phyloP scores from a whole-genome alignment of 2,113 vertebrate species.

The Phaethornis superciliosus region DNA sequence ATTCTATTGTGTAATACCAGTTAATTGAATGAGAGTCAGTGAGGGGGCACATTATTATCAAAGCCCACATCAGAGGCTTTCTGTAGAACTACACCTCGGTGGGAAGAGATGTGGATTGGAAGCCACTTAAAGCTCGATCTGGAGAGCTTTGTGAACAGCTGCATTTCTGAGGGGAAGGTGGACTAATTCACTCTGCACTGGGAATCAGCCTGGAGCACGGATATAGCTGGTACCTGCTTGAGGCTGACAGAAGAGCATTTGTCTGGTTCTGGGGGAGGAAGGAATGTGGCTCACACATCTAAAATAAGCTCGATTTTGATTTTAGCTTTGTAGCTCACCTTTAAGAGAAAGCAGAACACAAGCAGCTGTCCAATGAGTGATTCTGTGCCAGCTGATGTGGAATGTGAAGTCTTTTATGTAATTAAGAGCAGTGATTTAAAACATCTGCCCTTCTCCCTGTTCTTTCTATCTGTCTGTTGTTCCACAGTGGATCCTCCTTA shows the following conservation, averaged over 20 bases:
- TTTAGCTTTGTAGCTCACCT: conserved; percentile 26
- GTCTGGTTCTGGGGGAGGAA: background rate
- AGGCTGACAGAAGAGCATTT: background rate
- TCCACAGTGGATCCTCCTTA: background rate
- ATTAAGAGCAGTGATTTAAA: conserved; percentile 29
- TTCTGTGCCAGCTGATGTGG: conserved; percentile 32
- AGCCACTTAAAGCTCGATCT: background rate
- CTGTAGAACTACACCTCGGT: background rate
- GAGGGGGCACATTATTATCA: background rate
- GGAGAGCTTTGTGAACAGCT: background rate
- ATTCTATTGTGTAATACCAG: background rate
- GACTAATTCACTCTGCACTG: rapidly evolving
- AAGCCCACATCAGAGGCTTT: rapidly evolving
- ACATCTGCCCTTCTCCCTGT: background rate
- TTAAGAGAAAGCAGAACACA: conserved; percentile 6
- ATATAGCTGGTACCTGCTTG: background rate
- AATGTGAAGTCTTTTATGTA: conserved; percentile 36
- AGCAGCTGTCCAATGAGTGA: background rate
- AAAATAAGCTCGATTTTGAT: conserved; percentile 1
- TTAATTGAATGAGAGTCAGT: background rate
- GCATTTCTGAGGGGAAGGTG: background rate
- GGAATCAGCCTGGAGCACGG: background rate
- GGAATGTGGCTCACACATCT: background rate
- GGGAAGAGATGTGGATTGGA: background rate
- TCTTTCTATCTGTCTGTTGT: background rate